Evolutionary conservation across 2,797 vertebrate genomes (phyloP), one percentile per base, ranked within the genome.

Genomic region (Galago senegalensis): DNA sequence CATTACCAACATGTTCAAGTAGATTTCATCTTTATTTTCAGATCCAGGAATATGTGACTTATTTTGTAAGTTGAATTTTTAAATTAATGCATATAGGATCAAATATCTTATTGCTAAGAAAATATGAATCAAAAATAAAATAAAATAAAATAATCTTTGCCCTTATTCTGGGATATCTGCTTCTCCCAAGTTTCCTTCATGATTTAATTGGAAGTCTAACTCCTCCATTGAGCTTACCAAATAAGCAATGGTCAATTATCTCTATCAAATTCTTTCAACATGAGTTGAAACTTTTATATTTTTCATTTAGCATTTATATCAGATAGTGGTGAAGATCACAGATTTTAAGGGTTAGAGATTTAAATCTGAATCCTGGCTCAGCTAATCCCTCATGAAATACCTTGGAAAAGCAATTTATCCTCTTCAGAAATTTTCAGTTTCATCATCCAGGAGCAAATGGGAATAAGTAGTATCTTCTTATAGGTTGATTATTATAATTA

Each of bases 11-110:
- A 58, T 92, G 27, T 87, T 67, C 31, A 90, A 84, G 6, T 53
- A 49, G 8, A 40, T 56, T 60, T 86, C 10, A 65, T 89, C 20
- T 92, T 73, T 80, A 79, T 82, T 81, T 83, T 93, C 46, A 89
- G 70, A 75, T 65, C 7, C 34, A 82, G 27, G 31, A 27, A 60
- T 27, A 69, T 80, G 6, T 46, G 13, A 84, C 60, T 86, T 25
- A 65, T 94, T 92, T 86, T 79, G 6, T 79, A 83, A 53, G 7
- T n/a, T 25, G 12, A 34, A 53, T 83, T 10, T 87, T 14, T 90
- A 84, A 88, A 37, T 46, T 61, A 67, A 79, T 73, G 34, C 13
- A 87, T 16, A 92, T 79, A 43, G 11, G 34, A 86, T 86, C 14
- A 82, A 53, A 73, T 61, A 25, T 18, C 21, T 31, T 75, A 93